A percentile compares a stretch with the other conserved stretches of the same genome.
Conservation (phyloP, 2,113 vertebrate genomes). For the Pungitius pungitius region DNA sequence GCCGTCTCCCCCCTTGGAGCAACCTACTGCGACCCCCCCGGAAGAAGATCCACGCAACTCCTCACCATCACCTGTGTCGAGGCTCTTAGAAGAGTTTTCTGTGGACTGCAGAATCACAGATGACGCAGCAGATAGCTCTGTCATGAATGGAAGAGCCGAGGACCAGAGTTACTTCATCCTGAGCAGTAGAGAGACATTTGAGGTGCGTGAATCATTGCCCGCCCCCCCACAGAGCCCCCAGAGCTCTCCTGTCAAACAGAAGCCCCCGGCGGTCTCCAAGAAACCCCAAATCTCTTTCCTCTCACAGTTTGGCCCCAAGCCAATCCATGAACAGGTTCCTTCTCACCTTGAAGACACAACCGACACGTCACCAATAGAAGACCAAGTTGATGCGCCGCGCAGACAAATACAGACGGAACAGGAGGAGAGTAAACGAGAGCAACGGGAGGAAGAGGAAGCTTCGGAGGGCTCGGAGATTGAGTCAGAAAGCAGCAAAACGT, state of each 20-base stretch:
- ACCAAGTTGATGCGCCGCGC: slow-evolving; percentile 50
- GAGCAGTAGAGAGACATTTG: slow-evolving; percentile 41
- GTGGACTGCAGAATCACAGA: slow-evolving; percentile 48
- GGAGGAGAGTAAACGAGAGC: slow-evolving; percentile 56
- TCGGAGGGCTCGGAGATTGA: slow-evolving; percentile 70
- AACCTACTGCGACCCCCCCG: slow-evolving; percentile 50
- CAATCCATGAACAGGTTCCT: slow-evolving; percentile 19
- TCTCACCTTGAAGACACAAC: slow-evolving; percentile 22
- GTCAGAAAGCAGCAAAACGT: slow-evolving; percentile 74
- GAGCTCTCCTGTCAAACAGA: slow-evolving; percentile 82
- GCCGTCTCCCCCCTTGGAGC: slow-evolving; percentile 68
- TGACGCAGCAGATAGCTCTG: slow-evolving; percentile 14
- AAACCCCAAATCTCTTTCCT: slow-evolving; percentile 90
- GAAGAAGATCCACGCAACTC: slow-evolving; percentile 59
- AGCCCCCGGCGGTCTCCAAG: slow-evolving; percentile 89
- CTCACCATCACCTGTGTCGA: slow-evolving; percentile 76
- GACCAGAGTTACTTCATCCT: slow-evolving; percentile 25
- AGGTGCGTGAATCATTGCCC: slow-evolving; percentile 38
- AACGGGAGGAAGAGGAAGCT: slow-evolving; percentile 58
- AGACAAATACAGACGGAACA: slow-evolving; percentile 51
- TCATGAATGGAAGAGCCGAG: slow-evolving; percentile 34
- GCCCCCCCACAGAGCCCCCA: slow-evolving; percentile 57
- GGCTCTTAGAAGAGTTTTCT: slow-evolving; percentile 71
- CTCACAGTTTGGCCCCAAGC: slow-evolving; percentile 62
- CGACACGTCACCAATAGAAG: slow-evolving; percentile 25